Evolutionary conservation across 2,888 invertebrate species (phyloP), one percentile per base, ranked within the genome.

Genomic region (Cerastis rubricosa): DNA sequence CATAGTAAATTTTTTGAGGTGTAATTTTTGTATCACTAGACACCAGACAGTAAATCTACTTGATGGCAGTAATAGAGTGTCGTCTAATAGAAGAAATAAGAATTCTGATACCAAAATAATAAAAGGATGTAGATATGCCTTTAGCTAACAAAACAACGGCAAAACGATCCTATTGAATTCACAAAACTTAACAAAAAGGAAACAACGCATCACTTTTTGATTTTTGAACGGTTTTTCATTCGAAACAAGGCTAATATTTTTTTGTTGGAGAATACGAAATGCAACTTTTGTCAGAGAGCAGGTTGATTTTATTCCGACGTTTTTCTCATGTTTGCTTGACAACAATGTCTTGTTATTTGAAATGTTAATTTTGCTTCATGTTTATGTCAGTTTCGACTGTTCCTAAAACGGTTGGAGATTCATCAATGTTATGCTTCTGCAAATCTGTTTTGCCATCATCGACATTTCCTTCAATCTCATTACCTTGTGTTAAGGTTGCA

Each of bases 321-420:
- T 87, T 92, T 93, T 93, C 91, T 90, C 89, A 81, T 80, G 83
- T 87, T 79, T 88, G 84, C 93, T 93, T 94, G 93, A 93, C 94
- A 92, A 94, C 94, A 94, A 92, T 92, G 93, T 92, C 89, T 88
- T 91, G 91, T 89, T 92, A 95, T 96, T 95, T 95, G 93, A 95
- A 96, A 96, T 95, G 95, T 93, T 94, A 95, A 96, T 95, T 93
- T 90, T 89, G 88, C 91, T 92, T 92, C 94, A 93, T 94, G 93
- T 93, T 92, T 94, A 95, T 94, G 92, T 93, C 94, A 93, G 90
- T 91, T 94, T 94, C 92, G 94, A 90, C 90, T 92, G 92, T 91
- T 92, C 93, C 93, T 93, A 94, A 95, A 94, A 93, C 92, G 94
- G 94, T 88, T 88, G 91, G 92, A 92, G 92, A 96, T 95, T 92